Evolutionary conservation across 2,888 invertebrate genomes (phyloP).

Genomic region (Pocota personata): DNA sequence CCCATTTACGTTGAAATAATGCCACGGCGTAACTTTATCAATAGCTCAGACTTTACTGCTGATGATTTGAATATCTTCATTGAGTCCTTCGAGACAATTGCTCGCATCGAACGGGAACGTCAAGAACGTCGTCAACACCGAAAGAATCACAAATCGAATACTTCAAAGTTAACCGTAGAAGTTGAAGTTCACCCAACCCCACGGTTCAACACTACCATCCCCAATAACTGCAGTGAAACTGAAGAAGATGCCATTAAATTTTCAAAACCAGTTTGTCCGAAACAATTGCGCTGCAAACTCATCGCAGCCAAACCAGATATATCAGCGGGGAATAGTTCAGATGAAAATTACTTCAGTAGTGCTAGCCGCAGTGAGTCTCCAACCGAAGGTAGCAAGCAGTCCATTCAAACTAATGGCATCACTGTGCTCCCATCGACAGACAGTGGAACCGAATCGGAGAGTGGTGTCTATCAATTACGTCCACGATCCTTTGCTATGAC

Average conservation of each 20-base stretch:
- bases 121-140: slow-evolving; percentile 37
- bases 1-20: slow-evolving; percentile 42
- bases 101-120: slow-evolving; percentile 34
- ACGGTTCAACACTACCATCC: background rate
- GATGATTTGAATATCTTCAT: slow-evolving; percentile 43
- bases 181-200: slow-evolving; percentile 5
- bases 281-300: slow-evolving; percentile 36
- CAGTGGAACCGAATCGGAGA: slow-evolving; percentile 63
- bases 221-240: slow-evolving; percentile 7
- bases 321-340: slow-evolving; percentile 33
- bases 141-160: background rate
- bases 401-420: background rate
- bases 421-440: slow-evolving; percentile 25
- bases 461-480: slow-evolving; percentile 31
- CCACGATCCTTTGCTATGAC: slow-evolving; percentile 47
- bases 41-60: slow-evolving; percentile 18
- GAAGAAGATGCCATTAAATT: background rate
- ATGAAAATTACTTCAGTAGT: slow-evolving; percentile 66
- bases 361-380: slow-evolving; percentile 37
- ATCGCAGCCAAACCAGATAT: background rate
- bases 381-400: background rate
- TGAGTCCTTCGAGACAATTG: slow-evolving; percentile 54
- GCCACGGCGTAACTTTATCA: background rate
- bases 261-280: background rate
- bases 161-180: background rate